Conservation (phyloP, 2,888 invertebrate species). For the Cinara cedri region DNA sequence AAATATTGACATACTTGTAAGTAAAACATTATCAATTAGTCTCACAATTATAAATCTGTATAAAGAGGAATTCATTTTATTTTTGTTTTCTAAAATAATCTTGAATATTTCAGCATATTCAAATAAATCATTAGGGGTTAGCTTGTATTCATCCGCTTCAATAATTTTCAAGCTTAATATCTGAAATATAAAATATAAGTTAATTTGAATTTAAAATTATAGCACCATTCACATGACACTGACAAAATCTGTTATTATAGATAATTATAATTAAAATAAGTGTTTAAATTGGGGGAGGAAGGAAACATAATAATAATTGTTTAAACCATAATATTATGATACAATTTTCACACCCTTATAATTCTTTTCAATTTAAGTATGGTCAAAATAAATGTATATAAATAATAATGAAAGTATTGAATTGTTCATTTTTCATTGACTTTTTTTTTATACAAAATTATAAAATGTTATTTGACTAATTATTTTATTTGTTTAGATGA, state of each 20-base stretch:
- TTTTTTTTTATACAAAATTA: too few species aligned
- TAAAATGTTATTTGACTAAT: too few species aligned
- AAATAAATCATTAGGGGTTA: conserved; percentile 5
- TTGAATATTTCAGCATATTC: conserved; percentile 40
- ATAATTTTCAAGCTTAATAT: conserved; percentile 45
- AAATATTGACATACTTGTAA: conserved; percentile 28
- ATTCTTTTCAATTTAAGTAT: too few species aligned
- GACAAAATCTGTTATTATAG: not conserved
- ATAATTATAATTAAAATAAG: too few species aligned
- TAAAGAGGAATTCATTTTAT: not conserved
- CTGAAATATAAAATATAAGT: conserved; percentile 26
- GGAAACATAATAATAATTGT: too few species aligned
- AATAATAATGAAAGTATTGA: too few species aligned
- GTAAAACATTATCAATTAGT: conserved; percentile 26
- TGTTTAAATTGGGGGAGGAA: too few species aligned
- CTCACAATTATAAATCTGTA: conserved; percentile 28
- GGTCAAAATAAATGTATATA: too few species aligned
- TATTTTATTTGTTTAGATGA: too few species aligned
- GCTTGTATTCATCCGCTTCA: conserved; percentile 6
- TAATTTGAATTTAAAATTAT: not conserved
- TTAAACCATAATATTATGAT: too few species aligned
- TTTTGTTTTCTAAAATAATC: conserved; percentile 42
- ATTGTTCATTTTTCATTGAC: too few species aligned
- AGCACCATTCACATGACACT: not conserved
- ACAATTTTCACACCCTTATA: too few species aligned